Evolutionary conservation across 2,113 vertebrate species (phyloP).

Genomic region (Catharus fuscescens): DNA sequence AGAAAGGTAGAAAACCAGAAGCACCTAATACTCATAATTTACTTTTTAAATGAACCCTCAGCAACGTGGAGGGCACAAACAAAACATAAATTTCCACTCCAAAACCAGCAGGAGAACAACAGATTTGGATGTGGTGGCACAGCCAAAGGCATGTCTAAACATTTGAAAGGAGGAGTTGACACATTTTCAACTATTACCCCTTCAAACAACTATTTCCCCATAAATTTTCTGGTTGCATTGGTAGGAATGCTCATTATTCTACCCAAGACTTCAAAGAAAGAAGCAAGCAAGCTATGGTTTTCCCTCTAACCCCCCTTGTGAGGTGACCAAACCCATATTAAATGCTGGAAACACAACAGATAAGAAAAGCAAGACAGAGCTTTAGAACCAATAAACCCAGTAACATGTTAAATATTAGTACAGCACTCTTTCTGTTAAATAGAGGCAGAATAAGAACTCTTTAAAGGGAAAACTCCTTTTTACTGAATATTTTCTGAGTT

Average conservation of each 20-base stretch:
- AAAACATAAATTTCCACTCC: not conserved
- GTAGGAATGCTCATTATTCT: conserved; percentile 25
- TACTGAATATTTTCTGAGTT: not conserved
- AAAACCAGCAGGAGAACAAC: not conserved
- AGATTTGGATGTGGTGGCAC: not conserved
- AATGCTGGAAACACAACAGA: conserved; percentile 23
- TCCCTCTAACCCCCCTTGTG: not conserved
- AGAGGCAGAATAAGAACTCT: not conserved
- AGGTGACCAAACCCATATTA: not conserved
- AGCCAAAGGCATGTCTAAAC: not conserved
- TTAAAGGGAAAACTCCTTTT: not conserved
- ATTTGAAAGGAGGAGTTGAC: conserved; percentile 29
- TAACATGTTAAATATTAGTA: not conserved
- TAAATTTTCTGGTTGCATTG: not conserved
- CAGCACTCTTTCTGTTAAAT: not conserved
- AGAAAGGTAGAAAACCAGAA: not conserved
- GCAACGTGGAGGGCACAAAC: not conserved
- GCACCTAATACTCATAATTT: not conserved
- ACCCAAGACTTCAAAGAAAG: conserved; percentile 28
- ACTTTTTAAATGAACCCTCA: not conserved
- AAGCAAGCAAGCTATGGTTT: not conserved
- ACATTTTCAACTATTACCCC: conserved; percentile 8
- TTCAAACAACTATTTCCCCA: conserved; percentile 33
- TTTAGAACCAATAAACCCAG: conserved; percentile 22
- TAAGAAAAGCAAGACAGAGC: conserved; percentile 32